Conservation (phyloP, 2,113 vertebrate species). For the Eclectus roratus region DNA sequence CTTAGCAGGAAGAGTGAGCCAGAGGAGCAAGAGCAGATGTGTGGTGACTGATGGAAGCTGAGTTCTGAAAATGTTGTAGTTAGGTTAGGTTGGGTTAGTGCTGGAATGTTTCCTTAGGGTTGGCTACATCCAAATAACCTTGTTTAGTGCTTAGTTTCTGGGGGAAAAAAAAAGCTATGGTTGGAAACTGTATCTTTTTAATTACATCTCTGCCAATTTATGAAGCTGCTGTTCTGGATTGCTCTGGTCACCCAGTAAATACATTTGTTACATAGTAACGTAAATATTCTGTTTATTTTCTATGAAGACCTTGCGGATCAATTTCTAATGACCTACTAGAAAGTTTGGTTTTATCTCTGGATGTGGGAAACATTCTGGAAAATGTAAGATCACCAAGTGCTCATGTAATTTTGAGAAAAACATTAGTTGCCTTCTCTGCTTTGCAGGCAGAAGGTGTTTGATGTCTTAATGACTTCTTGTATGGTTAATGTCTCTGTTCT, state of each 20-base stretch:
- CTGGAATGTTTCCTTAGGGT: neutral
- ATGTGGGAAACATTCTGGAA: neutral
- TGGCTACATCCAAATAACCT: neutral
- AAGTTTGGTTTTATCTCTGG: neutral
- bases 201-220: neutral
- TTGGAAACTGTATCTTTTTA: neutral
- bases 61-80: neutral
- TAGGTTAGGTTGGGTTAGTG: neutral
- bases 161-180: neutral
- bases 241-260: neutral
- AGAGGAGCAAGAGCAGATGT: neutral
- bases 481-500: accelerated
- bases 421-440: neutral
- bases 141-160: neutral
- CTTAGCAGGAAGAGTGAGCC: neutral
- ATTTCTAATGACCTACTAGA: neutral
- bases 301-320: neutral
- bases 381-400: neutral
- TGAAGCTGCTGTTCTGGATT: neutral
- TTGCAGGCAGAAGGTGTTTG: neutral
- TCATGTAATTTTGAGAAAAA: neutral
- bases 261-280: neutral
- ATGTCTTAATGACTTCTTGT: neutral
- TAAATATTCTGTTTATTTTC: neutral
- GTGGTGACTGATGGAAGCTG: neutral